Evolutionary conservation across 2,797 vertebrate genomes (phyloP).

Genomic region (Aselliscus stoliczkanus): DNA sequence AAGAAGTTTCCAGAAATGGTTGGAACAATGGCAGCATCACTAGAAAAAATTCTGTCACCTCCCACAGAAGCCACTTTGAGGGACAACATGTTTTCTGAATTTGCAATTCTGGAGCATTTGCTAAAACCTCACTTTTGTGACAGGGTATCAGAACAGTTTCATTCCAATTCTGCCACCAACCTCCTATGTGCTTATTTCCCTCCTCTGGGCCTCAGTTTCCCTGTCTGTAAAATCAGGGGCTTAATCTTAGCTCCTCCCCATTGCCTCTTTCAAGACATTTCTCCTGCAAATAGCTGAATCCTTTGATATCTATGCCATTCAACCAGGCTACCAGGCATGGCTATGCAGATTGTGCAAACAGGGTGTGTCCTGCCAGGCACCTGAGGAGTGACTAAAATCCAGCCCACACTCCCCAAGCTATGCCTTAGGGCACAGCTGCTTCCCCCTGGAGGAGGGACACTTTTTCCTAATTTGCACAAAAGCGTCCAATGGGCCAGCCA

Average conservation of each 20-base stretch:
- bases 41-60: conserved; percentile 63
- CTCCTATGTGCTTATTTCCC: not conserved
- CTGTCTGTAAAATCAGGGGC: not conserved
- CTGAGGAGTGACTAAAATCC: not conserved
- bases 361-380: not conserved
- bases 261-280: not conserved
- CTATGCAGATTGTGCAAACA: not conserved
- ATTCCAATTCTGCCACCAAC: too few relatives aligned
- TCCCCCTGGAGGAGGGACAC: not conserved
- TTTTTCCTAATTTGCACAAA: not conserved
- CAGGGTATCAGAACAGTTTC: not conserved
- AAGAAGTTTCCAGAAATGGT: conserved; percentile 57
- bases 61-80: conserved; percentile 47
- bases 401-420: not conserved
- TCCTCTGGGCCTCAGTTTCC: not conserved
- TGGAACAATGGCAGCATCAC: conserved; percentile 56
- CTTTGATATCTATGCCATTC: not conserved
- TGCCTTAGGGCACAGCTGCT: not conserved
- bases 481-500: too few relatives aligned
- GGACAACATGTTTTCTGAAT: conserved; percentile 33
- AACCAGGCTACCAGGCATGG: not conserved
- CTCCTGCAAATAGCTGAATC: not conserved
- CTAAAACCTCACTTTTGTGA: not conserved
- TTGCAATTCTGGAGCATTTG: conserved; percentile 33
- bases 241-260: not conserved